Conservation (phyloP, 2,113 vertebrate genomes). For the Lichenostomus cassidix region DNA sequence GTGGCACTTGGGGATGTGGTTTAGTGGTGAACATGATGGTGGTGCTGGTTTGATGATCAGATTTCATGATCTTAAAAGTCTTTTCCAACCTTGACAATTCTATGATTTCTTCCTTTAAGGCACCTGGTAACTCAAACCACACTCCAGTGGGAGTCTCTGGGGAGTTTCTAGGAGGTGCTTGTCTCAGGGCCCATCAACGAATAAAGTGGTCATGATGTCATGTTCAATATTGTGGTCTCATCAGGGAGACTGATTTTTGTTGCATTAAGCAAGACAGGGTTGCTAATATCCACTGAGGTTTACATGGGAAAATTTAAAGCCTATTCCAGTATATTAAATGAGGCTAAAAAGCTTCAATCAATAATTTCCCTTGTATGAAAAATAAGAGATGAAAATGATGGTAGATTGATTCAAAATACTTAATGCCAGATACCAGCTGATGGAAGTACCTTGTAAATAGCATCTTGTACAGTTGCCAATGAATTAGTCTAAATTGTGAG, state of each 20-base stretch:
- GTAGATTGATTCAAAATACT: constrained; percentile 71
- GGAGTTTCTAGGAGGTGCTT: not conserved
- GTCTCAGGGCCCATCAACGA: not conserved
- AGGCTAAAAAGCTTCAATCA: constrained; percentile 67
- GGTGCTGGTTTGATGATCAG: fast-evolving
- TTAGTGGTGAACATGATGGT: not conserved
- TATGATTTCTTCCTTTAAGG: not conserved
- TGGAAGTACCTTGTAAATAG: constrained; percentile 62
- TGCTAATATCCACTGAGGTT: constrained; percentile 47
- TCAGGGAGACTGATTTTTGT: constrained; percentile 23
- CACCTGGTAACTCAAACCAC: not conserved
- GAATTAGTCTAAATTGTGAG: constrained; percentile 59
- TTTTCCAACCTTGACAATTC: not conserved
- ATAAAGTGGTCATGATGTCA: not conserved
- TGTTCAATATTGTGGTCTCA: not conserved
- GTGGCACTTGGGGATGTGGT: not conserved
- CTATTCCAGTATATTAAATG: constrained; percentile 66
- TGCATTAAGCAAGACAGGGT: constrained; percentile 19
- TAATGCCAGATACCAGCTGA: constrained; percentile 53
- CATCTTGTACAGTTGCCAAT: constrained; percentile 54
- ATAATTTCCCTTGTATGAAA: constrained; percentile 71
- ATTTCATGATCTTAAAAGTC: not conserved
- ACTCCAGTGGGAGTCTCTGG: not conserved
- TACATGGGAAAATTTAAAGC: constrained; percentile 62
- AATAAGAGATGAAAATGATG: constrained; percentile 69